Conservation (phyloP, 2,797 vertebrate species). For the Eupleurogrammus muticus region DNA sequence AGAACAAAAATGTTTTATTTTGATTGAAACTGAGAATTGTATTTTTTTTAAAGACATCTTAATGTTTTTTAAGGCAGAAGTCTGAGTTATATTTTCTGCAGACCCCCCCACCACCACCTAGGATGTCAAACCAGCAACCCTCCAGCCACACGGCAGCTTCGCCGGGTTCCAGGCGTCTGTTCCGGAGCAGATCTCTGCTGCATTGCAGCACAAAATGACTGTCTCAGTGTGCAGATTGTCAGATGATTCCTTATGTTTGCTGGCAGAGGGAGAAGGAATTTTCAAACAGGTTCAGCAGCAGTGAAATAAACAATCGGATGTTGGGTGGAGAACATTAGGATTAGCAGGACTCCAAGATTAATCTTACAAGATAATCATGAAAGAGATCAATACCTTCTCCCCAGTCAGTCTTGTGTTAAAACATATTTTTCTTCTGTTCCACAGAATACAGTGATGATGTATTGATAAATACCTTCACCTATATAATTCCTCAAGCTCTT, state of each 20-base stretch:
- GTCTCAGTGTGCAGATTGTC: conserved; percentile 37
- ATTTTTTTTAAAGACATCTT: background rate
- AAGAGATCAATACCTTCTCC: conserved; percentile 29
- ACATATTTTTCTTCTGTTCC: conserved; percentile 1
- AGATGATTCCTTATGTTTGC: conserved; percentile 47
- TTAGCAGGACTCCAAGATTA: conserved; percentile 20
- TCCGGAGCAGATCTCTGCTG: conserved; percentile 42
- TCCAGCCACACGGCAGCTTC: conserved; percentile 10
- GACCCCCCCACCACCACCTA: background rate
- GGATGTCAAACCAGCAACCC: conserved; percentile 24
- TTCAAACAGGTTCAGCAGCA: conserved; percentile 27
- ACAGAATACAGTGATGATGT: conserved; percentile 1
- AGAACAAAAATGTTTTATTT: no score
- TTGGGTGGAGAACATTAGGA: conserved; percentile 25
- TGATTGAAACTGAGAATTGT: background rate
- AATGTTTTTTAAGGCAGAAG: background rate
- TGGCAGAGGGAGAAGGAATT: conserved; percentile 27
- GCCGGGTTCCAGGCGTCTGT: background rate
- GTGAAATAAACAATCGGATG: conserved; percentile 2
- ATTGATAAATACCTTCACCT: background rate
- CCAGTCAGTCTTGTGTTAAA: conserved; percentile 14
- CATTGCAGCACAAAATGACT: conserved; percentile 55
- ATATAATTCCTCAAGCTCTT: conserved; percentile 10
- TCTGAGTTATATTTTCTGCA: background rate
- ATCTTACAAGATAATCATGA: conserved; percentile 23